Evolutionary conservation across 2,113 vertebrate species (phyloP).

Genomic region (Heptranchias perlo): DNA sequence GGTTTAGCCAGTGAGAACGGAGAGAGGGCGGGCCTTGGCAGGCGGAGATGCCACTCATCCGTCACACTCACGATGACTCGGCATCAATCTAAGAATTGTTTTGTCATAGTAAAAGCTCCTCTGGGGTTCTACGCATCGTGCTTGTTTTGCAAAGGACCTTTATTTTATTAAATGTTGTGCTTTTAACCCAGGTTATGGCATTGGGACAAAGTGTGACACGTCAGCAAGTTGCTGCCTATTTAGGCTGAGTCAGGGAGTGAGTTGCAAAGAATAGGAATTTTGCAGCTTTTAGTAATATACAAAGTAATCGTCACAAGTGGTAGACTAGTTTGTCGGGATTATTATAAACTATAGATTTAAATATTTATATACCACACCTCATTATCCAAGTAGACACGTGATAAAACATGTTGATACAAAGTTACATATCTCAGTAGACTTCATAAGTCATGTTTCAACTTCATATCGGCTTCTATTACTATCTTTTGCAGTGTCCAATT

Average conservation of each 20-base stretch:
- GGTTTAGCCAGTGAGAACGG: neutral
- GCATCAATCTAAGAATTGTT: constrained; percentile 23
- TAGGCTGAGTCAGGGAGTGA: neutral
- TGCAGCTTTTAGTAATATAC: neutral
- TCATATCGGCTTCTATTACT: neutral
- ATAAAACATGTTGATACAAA: neutral
- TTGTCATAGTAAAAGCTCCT: neutral
- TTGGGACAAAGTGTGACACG: neutral
- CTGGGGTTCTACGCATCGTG: neutral
- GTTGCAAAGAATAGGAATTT: neutral
- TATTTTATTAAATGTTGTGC: neutral
- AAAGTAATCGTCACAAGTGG: neutral
- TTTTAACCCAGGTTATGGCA: neutral
- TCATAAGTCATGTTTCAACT: neutral
- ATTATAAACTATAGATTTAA: neutral
- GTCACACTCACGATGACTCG: constrained; percentile 29
- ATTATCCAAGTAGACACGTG: no score
- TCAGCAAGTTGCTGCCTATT: neutral
- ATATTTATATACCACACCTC: neutral
- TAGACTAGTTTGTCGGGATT: constrained; percentile 2
- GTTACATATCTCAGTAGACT: neutral
- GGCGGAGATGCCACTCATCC: neutral
- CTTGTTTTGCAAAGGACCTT: neutral
- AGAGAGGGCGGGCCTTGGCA: neutral
- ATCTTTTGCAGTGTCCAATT: neutral